Percentiles rank a stretch among this genome's conserved stretches.
Conservation (phyloP, 2,113 vertebrate species). For the Crotalus horridus region DNA sequence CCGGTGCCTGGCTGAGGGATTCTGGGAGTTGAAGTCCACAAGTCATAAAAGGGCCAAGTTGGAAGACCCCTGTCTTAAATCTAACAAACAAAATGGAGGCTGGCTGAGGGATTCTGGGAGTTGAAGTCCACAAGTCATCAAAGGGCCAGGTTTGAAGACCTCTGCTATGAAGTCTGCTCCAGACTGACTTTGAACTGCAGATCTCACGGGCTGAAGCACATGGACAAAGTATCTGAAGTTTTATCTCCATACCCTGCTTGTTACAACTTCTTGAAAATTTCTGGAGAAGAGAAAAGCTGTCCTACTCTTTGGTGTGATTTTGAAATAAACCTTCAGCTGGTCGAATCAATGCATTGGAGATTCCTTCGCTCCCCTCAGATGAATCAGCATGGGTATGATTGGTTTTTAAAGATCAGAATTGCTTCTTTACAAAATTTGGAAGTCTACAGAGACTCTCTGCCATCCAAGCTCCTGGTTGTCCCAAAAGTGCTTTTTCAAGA, state of each 20-base stretch:
- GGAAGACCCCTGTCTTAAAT: too few species aligned
- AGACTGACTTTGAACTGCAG: not conserved
- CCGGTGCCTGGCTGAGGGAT: too few species aligned
- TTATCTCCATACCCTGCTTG: not conserved
- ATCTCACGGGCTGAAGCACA: not conserved
- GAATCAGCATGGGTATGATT: not conserved
- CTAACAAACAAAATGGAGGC: too few species aligned
- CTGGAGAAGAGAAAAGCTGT: not conserved
- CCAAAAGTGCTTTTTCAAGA: too few species aligned
- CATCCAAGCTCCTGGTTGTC: too few species aligned
- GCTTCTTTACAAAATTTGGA: not conserved
- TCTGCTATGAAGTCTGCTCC: too few species aligned
- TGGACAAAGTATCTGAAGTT: not conserved
- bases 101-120: too few species aligned
- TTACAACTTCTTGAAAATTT: not conserved
- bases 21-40: too few species aligned
- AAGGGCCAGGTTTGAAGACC: too few species aligned
- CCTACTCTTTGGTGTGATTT: not conserved
- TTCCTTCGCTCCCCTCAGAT: not conserved
- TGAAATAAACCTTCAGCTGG: not conserved
- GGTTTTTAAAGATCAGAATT: not conserved
- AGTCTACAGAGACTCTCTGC: too few species aligned
- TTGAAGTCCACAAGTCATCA: too few species aligned
- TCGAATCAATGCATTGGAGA: not conserved
- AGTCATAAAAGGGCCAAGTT: too few species aligned